A percentile compares a stretch with the other conserved stretches of the same genome.
Evolutionary conservation across 2,888 invertebrate genomes (phyloP).

Genomic region (Lepidocyrtoides sp.): DNA sequence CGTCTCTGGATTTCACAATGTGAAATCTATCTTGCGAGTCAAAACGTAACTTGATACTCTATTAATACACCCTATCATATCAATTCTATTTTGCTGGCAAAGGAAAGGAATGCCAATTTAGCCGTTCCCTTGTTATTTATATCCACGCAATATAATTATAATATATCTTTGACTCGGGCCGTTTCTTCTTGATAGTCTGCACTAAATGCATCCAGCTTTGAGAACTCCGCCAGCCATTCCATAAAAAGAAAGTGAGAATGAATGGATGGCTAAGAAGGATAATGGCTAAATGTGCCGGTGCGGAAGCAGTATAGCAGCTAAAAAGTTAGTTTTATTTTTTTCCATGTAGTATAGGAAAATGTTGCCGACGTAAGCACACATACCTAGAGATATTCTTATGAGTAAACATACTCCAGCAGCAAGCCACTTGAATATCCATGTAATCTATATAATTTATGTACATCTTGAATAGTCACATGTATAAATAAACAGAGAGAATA

Average conservation of each 20-base stretch:
- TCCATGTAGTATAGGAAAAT: conserved; percentile 56
- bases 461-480: not conserved
- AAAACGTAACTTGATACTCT: not conserved
- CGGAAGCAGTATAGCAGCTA: conserved; percentile 61
- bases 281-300: conserved; percentile 71
- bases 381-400: not conserved
- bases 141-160: conserved; percentile 43
- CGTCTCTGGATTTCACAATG: conserved; percentile 5
- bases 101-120: conserved; percentile 64
- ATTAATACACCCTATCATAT: conserved; percentile 54
- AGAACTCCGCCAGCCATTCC: not conserved
- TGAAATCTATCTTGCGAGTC: not conserved
- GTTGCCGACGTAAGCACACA: conserved; percentile 51
- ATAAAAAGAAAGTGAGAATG: conserved; percentile 66
- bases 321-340: conserved; percentile 65
- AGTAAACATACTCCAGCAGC: no score
- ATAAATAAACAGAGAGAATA: not conserved
- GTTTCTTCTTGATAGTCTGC: conserved; percentile 4
- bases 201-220: conserved; percentile 12
- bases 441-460: not conserved
- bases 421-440: not conserved
- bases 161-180: conserved; percentile 34
- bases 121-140: conserved; percentile 40
- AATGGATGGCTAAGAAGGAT: conserved; percentile 60
- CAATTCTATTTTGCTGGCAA: conserved; percentile 27